Evolutionary conservation across 1,140 invertebrate species (phyloP).

Genomic region (Drosophila azteca): DNA sequence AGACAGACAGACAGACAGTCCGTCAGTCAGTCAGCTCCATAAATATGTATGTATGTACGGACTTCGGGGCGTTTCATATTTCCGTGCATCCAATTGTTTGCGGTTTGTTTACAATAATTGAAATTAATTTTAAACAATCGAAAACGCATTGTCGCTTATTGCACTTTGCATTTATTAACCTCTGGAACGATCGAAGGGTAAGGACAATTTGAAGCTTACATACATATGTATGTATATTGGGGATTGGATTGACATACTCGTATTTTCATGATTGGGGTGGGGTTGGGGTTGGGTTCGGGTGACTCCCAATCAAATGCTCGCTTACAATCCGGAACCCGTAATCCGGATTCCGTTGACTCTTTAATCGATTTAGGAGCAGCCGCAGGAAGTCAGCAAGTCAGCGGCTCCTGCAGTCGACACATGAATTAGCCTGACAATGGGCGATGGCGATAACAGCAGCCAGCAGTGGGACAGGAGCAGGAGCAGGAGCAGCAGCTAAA

Average conservation of each 20-base stretch:
- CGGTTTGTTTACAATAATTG: conserved; percentile 59
- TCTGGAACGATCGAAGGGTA: too few relatives aligned
- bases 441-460: conserved; percentile 49
- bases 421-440: conserved; percentile 78
- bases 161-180: background rate
- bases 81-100: conserved; percentile 51
- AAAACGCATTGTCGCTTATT: conserved; percentile 24
- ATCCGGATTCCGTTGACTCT: conserved; percentile 60
- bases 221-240: too few relatives aligned
- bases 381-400: conserved; percentile 20
- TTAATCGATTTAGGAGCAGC: conserved; percentile 72
- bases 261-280: conserved; percentile 18
- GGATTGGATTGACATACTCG: background rate
- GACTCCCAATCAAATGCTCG: conserved; percentile 1
- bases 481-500: background rate
- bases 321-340: conserved; percentile 40
- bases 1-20: too few relatives aligned
- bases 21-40: too few relatives aligned
- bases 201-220: background rate
- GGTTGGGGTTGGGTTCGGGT: conserved; percentile 7
- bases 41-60: background rate
- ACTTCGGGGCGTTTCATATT: conserved; percentile 20
- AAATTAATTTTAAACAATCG: conserved; percentile 57
- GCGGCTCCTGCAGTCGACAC: conserved; percentile 71
- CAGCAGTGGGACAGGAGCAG: conserved; percentile 13